These are phyloP conservation scores for Ploceus nigricollis DNA, from an alignment of 2,113 vertebrate genomes.

Conservation along the genomic window DNA sequence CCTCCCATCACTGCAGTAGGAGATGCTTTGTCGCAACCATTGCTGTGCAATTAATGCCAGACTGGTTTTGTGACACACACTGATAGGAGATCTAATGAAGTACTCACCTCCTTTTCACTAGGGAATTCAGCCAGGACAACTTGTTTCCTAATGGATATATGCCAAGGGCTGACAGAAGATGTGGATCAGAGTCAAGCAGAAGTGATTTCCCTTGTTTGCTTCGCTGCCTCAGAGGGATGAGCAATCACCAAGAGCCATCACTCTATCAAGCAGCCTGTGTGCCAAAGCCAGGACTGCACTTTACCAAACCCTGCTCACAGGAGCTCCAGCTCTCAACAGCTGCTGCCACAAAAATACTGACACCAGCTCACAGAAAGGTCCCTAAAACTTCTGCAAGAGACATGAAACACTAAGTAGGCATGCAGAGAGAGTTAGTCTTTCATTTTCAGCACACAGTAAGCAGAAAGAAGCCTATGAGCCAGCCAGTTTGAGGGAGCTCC, in stretches of 20 bases:
- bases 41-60: background rate
- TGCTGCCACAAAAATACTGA: background rate
- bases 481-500: background rate
- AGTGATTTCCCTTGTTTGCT: constrained; percentile 17
- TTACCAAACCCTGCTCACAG: background rate
- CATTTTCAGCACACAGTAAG: background rate
- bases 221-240: background rate
- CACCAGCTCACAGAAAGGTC: background rate
- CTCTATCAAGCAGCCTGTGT: background rate
- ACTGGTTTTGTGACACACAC: background rate
- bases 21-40: background rate
- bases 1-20: background rate
- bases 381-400: background rate
- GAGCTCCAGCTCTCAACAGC: background rate
- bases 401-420: background rate
- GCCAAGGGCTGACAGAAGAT: constrained; percentile 7
- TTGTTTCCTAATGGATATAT: background rate
- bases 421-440: background rate
- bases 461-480: background rate
- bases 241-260: background rate
- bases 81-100: background rate
- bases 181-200: background rate
- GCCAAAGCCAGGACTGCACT: background rate
- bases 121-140: background rate
- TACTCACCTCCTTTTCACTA: background rate